These are phyloP conservation scores for Pangasianodon hypophthalmus DNA, from an alignment of 2,113 vertebrate species.

Conservation along the genomic window DNA sequence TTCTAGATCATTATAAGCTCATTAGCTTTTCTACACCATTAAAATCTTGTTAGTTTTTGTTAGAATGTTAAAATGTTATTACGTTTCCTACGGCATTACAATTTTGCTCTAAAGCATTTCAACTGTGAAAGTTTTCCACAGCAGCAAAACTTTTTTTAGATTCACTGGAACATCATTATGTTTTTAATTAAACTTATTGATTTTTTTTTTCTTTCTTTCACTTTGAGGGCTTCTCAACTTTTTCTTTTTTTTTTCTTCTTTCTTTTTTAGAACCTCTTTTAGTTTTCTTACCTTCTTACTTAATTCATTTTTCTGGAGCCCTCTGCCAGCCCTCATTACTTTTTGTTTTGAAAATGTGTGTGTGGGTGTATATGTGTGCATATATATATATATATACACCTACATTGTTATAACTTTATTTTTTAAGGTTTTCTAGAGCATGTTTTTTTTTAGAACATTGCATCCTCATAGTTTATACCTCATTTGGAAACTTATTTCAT, in stretches of 20 bases:
- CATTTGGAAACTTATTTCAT: not conserved
- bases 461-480: not conserved
- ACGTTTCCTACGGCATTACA: not conserved
- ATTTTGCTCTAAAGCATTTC: too few species aligned
- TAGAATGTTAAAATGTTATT: not conserved
- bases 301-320: not conserved
- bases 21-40: not conserved
- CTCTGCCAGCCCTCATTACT: too few species aligned
- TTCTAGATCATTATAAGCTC: slow-evolving; percentile 12
- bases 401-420: not conserved
- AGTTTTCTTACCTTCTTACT: not conserved
- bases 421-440: not conserved
- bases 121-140: not conserved
- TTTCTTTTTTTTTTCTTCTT: not conserved
- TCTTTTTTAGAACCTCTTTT: not conserved
- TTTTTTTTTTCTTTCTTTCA: not conserved
- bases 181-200: not conserved
- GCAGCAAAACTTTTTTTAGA: not conserved
- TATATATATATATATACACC: not conserved
- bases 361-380: too few species aligned
- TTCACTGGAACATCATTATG: not conserved
- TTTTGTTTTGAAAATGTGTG: too few species aligned
- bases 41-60: slow-evolving; percentile 2
- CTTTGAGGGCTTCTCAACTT: not conserved
- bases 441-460: not conserved